These are phyloP conservation scores for Hydraecia micacea DNA, from an alignment of 2,888 invertebrate species.

Conservation along the genomic window DNA sequence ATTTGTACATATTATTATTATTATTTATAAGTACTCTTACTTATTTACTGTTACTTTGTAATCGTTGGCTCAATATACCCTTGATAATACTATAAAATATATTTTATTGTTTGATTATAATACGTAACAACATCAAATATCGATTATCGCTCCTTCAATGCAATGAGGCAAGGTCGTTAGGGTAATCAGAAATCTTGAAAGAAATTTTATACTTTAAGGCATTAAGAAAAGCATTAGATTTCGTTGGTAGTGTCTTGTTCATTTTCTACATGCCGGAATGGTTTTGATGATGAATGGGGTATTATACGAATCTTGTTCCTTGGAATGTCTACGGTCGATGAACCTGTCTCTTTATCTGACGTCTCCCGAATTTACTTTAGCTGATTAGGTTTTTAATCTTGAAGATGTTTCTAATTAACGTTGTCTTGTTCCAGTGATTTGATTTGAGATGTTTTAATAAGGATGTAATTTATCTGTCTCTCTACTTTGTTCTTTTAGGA, in stretches of 20 bases:
- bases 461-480: not conserved
- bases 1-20: too few species aligned
- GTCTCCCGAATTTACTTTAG: slow-evolving; percentile 37
- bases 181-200: slow-evolving; percentile 67
- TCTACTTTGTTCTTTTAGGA: not conserved
- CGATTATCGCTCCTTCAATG: slow-evolving; percentile 74
- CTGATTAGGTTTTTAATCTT: slow-evolving; percentile 51
- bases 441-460: slow-evolving; percentile 34
- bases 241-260: slow-evolving; percentile 49
- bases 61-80: slow-evolving; percentile 26
- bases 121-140: slow-evolving; percentile 72
- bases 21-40: too few species aligned
- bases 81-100: slow-evolving; percentile 40
- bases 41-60: slow-evolving; percentile 23
- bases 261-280: slow-evolving; percentile 67
- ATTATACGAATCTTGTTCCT: slow-evolving; percentile 65
- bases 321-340: slow-evolving; percentile 54
- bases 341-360: slow-evolving; percentile 42
- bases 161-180: slow-evolving; percentile 74
- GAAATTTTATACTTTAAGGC: slow-evolving; percentile 65
- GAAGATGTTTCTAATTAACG: slow-evolving; percentile 32
- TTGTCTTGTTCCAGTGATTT: slow-evolving; percentile 22
- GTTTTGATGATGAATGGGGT: slow-evolving; percentile 68
- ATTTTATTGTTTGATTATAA: slow-evolving; percentile 59
- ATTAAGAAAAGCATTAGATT: slow-evolving; percentile 61